A percentile compares a stretch with the other conserved stretches of the same genome.
Evolutionary conservation across 2,113 vertebrate species (phyloP).

Genomic region (Corvus moneduloides): DNA sequence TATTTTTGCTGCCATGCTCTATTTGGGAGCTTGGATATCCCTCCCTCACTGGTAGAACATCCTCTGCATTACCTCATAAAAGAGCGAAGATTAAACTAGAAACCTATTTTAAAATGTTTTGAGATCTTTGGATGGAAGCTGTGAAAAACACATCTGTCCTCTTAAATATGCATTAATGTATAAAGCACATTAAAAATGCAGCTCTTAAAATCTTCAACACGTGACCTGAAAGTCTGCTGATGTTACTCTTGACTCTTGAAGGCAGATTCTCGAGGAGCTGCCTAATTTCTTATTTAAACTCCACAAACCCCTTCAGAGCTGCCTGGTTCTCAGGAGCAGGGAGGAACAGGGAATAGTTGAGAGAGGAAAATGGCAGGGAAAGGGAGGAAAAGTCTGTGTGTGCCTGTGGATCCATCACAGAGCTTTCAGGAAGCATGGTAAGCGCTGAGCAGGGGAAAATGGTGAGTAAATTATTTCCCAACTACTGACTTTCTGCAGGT

Average conservation of each 20-base stretch:
- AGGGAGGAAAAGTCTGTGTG: accelerated
- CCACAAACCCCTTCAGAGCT: neutral
- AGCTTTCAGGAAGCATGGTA: neutral
- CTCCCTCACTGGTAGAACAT: neutral
- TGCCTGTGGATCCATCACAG: neutral
- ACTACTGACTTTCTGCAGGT: neutral
- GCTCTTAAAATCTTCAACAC: neutral
- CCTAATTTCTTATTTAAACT: neutral
- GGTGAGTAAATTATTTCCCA: neutral
- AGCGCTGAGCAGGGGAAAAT: neutral
- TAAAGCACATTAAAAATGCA: neutral
- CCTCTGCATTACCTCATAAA: neutral
- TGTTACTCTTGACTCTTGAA: neutral
- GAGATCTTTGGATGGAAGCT: neutral
- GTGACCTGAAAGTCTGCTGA: neutral
- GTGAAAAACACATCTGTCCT: slow-evolving; percentile 15
- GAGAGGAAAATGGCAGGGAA: neutral
- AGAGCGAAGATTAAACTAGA: neutral
- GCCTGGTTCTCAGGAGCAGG: neutral
- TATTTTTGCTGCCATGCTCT: neutral
- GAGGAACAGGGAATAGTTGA: neutral
- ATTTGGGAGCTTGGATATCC: neutral
- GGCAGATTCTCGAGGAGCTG: neutral
- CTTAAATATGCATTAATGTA: neutral
- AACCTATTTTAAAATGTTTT: neutral